Conservation (phyloP, 1,140 invertebrate species). For the Dreissena rostriformis region DNA sequence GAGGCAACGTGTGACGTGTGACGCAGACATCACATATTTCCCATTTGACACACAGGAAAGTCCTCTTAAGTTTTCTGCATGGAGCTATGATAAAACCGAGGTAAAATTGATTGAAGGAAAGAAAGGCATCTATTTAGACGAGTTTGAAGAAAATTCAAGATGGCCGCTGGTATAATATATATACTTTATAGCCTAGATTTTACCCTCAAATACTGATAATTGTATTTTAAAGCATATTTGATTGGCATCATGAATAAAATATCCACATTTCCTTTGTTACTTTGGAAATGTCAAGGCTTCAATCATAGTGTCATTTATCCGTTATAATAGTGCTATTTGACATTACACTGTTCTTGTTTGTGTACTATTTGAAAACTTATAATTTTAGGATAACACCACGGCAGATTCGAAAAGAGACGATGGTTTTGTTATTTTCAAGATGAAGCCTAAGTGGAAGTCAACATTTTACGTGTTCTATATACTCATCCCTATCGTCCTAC, state of each 20-base stretch:
- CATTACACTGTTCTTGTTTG: too few relatives aligned
- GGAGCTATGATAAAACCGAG: slow-evolving; percentile 63
- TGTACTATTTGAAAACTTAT: slow-evolving; percentile 32
- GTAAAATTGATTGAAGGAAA: slow-evolving; percentile 73
- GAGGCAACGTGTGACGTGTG: slow-evolving; percentile 97
- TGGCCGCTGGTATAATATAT: too few relatives aligned
- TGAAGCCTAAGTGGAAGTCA: slow-evolving; percentile 55
- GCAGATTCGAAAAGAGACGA: slow-evolving; percentile 20
- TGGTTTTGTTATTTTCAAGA: slow-evolving; percentile 53
- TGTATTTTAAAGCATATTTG: too few relatives aligned
- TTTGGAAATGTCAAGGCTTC: too few relatives aligned
- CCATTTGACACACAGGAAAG: slow-evolving; percentile 88
- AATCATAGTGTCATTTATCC: too few relatives aligned
- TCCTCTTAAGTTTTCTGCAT: slow-evolving; percentile 78
- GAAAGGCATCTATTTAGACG: slow-evolving; percentile 10
- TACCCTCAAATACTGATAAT: too few relatives aligned
- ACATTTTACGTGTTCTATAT: slow-evolving; percentile 56
- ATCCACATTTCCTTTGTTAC: too few relatives aligned
- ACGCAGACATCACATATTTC: slow-evolving; percentile 92
- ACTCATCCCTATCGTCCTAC: slow-evolving; percentile 58
- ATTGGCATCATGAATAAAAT: too few relatives aligned
- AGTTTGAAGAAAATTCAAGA: too few relatives aligned
- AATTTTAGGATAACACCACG: background rate
- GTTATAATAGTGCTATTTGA: too few relatives aligned
- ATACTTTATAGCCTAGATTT: too few relatives aligned